Percentiles rank a stretch among this genome's conserved stretches.
Conservation (phyloP, 2,888 invertebrate species). For the Phengaris alcon region DNA sequence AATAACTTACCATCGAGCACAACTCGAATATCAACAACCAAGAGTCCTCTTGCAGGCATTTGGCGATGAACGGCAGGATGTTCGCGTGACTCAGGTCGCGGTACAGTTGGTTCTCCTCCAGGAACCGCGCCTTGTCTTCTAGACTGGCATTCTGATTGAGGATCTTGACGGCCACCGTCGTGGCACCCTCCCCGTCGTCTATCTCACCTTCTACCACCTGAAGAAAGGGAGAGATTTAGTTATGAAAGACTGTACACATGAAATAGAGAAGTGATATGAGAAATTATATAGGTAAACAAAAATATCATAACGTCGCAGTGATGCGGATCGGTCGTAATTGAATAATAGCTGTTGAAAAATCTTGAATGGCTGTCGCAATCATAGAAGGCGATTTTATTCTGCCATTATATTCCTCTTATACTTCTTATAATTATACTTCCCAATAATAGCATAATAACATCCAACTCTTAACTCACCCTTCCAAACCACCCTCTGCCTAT, state of each 20-base stretch:
- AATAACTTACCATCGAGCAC: conserved; percentile 79
- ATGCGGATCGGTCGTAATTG: background rate
- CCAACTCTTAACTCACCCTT: conserved; percentile 67
- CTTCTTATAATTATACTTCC: background rate
- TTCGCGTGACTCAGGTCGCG: conserved; percentile 86
- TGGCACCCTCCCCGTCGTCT: conserved; percentile 49
- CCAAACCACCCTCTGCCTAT: conserved; percentile 93
- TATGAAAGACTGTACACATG: background rate
- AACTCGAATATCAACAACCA: conserved; percentile 88
- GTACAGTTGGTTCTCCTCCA: conserved; percentile 87
- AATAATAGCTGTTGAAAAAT: too few species aligned
- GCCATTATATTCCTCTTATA: background rate
- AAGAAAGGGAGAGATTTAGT: conserved; percentile 16
- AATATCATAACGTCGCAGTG: background rate
- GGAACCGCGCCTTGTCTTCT: conserved; percentile 87
- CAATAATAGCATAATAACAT: background rate
- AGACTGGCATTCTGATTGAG: conserved; percentile 87
- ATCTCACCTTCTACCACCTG: conserved; percentile 90
- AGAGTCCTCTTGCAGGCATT: conserved; percentile 88
- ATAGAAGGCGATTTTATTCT: background rate
- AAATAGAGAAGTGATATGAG: background rate
- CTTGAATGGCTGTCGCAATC: background rate
- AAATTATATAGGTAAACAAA: too few species aligned
- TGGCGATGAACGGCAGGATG: conserved; percentile 84
- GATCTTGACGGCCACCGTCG: conserved; percentile 87